Base-by-base conservation (phyloP, 2,113 vertebrate species). In the Archocentrus centrarchus region DNA sequence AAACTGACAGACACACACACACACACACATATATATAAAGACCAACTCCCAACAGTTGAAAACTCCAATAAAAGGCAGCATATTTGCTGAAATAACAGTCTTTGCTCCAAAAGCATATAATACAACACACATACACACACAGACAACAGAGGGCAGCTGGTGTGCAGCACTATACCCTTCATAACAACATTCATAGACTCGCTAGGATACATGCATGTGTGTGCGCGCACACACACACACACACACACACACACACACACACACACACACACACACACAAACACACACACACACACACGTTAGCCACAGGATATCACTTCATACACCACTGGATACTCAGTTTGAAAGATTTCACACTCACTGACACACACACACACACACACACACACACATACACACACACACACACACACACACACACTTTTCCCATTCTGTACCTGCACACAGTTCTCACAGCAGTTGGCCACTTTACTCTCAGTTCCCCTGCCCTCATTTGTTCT, bases 291-390 rank as follows among this genome's bases (percentile, higher is more conserved):
- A 79, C 59, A 60, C 47, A 84, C 59, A 30, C 27, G 17, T 39
- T 75, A 62, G 62, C 79, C 77, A 76, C 79, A 77, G 75, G 75
- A 82, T 11, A 22, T 59, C 58, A 83, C 82, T 90, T 80, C 82
- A 57, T 64, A 77, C 47, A 75, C 80, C 24, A 60, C 68, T 81
- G 68, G 41, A 75, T 80, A 27, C 44, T 84, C 41, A 32, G 20
- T 68, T 82, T 57, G 32, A 57, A 75, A n/a, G 30, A 83, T n/a
- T 76, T 14, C 27, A 73, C 15, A 47, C 44, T 50, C 44, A 50
- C 10, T 1, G 2, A 27, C 32, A 35, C 68, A 61, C 10, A 75
- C 17, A 50, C 41, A 44, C 11, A 44, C 41, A 47, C 10, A 75
- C 17, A 50, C 64, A 11, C 10, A 75, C 17, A 50, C 41, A 44